These are phyloP conservation scores for Drosophila auraria DNA, from an alignment of 1,140 invertebrate genomes.

Conservation along the genomic window DNA sequence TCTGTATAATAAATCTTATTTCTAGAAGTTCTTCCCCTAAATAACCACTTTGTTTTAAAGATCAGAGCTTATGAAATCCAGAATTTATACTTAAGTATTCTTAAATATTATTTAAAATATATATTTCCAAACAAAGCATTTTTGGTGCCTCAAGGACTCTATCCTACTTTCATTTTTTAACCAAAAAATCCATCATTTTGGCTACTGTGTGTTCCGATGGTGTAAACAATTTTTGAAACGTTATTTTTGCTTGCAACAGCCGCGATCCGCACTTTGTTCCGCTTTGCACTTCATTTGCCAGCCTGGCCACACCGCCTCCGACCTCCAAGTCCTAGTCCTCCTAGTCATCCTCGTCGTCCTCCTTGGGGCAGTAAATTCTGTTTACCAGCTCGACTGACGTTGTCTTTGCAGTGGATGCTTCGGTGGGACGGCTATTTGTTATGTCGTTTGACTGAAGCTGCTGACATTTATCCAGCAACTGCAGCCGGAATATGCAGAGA, in stretches of 20 bases:
- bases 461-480: conserved; percentile 74
- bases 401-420: conserved; percentile 46
- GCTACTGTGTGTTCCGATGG: conserved; percentile 30
- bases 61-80: no score
- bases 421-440: conserved; percentile 72
- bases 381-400: conserved; percentile 61
- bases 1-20: neutral
- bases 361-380: conserved; percentile 72
- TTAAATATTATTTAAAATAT: no score
- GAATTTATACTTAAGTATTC: no score
- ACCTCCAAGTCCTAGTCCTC: neutral
- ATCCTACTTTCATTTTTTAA: neutral
- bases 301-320: neutral
- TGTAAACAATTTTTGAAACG: conserved; percentile 79
- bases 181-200: neutral
- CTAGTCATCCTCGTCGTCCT: conserved; percentile 19
- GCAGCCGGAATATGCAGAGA: conserved; percentile 41
- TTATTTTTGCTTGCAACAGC: conserved; percentile 71
- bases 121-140: no score
- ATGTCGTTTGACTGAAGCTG: conserved; percentile 71
- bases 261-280: conserved; percentile 69
- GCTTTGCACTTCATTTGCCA: conserved; percentile 77
- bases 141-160: neutral
- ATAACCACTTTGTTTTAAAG: no score
- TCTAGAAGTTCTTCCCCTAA: neutral